phyloP scores from a whole-genome alignment of 1,140 invertebrate species.

The Ladona fulva region DNA sequence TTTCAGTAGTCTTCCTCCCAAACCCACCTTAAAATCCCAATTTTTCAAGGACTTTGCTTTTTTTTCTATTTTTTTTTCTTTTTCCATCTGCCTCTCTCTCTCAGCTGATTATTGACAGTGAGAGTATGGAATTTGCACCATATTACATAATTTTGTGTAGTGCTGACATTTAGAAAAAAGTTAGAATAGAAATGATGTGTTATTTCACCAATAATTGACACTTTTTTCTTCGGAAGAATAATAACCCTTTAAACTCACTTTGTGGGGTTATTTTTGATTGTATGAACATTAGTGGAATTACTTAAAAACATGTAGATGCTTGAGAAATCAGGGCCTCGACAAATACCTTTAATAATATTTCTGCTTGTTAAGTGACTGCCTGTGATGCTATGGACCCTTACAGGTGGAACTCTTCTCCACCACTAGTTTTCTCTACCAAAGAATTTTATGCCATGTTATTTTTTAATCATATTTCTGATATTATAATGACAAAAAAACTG shows the following conservation, averaged over 20 bases:
- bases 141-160: conserved; percentile 14
- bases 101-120: conserved; percentile 14
- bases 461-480: too few relatives aligned
- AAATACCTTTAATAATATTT: too few relatives aligned
- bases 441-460: too few relatives aligned
- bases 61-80: conserved; percentile 18
- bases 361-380: too few relatives aligned
- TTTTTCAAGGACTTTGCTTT: conserved; percentile 28
- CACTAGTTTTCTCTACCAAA: too few relatives aligned
- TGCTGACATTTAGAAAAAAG: conserved; percentile 9
- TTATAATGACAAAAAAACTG: too few relatives aligned
- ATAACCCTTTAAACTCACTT: background rate
- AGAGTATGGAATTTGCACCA: conserved; percentile 17
- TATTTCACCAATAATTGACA: background rate
- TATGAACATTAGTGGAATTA: background rate
- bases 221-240: background rate
- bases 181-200: background rate
- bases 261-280: background rate
- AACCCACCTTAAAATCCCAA: background rate
- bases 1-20: conserved; percentile 8
- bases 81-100: conserved; percentile 13
- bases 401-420: too few relatives aligned
- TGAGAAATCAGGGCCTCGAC: background rate
- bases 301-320: background rate
- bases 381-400: too few relatives aligned